Conservation (phyloP, 2,888 invertebrate genomes). For the Lycaena phlaeas region DNA sequence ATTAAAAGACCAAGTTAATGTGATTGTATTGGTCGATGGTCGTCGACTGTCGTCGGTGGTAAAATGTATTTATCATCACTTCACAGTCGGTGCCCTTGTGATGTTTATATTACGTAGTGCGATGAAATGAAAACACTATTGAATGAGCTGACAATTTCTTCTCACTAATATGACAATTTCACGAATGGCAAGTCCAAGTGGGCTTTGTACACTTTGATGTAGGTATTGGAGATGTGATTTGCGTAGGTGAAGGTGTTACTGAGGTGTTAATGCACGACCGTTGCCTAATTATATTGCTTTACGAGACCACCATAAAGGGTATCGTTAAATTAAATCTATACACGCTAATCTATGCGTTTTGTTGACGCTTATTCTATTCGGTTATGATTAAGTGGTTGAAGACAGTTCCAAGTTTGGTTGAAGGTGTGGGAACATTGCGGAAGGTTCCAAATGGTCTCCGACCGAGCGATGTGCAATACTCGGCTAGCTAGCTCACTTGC, state of each 20-base stretch:
- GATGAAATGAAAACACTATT: background rate
- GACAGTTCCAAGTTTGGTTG: too few species aligned
- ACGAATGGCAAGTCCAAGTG: conserved; percentile 12
- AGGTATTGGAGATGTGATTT: conserved; percentile 30
- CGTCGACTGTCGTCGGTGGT: conserved; percentile 2
- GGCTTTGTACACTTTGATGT: conserved; percentile 10
- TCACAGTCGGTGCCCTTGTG: conserved; percentile 3
- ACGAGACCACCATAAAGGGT: conserved; percentile 55
- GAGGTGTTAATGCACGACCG: conserved; percentile 66
- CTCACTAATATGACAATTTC: conserved; percentile 4
- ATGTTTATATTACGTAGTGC: background rate
- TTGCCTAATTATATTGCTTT: conserved; percentile 68
- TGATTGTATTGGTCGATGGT: too few species aligned
- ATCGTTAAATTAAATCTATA: conserved; percentile 27
- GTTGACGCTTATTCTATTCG: conserved; percentile 26
- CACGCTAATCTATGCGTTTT: conserved; percentile 19
- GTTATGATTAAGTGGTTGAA: too few species aligned
- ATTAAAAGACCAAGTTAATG: too few species aligned
- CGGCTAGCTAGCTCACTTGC: too few species aligned
- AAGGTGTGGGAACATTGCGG: too few species aligned
- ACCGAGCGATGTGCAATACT: too few species aligned
- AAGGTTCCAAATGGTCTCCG: too few species aligned
- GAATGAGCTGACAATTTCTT: background rate
- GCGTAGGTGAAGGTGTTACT: conserved; percentile 55
- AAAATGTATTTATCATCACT: conserved; percentile 7